Evolutionary conservation across 2,113 vertebrate genomes (phyloP).

Genomic region (Leptosomus discolor): DNA sequence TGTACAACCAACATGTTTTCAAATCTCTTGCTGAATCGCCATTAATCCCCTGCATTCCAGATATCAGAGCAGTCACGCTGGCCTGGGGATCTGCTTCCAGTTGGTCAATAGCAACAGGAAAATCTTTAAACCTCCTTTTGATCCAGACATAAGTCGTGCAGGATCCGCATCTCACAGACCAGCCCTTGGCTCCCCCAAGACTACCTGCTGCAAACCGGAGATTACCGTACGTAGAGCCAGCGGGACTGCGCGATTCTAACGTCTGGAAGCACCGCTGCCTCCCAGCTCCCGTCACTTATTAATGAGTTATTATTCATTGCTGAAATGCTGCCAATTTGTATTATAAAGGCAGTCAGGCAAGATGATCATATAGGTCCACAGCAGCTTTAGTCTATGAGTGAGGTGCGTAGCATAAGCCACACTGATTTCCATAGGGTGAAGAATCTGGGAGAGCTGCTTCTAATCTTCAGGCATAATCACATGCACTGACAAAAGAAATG

Average conservation of each 20-base stretch:
- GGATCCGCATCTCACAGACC: neutral
- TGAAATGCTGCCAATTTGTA: neutral
- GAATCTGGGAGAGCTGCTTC: neutral
- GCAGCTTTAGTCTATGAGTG: neutral
- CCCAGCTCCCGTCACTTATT: neutral
- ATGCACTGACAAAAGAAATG: neutral
- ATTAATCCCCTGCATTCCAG: neutral
- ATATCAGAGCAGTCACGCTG: neutral
- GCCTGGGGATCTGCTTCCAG: neutral
- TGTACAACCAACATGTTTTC: neutral
- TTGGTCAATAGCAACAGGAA: neutral
- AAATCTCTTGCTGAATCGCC: neutral
- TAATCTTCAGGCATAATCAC: neutral
- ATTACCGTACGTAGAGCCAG: neutral
- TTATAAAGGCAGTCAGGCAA: neutral
- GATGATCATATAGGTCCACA: neutral
- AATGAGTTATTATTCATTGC: neutral
- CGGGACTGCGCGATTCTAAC: fast-evolving
- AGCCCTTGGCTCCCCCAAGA: neutral
- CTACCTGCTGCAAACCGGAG: neutral
- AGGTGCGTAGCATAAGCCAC: fast-evolving
- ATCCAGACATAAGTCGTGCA: neutral
- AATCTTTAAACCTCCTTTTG: conserved; percentile 43
- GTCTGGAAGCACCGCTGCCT: neutral
- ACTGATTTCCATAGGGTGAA: neutral